These are phyloP conservation scores for Dipus sagitta DNA, from an alignment of 2,797 vertebrate species.

Conservation along the genomic window DNA sequence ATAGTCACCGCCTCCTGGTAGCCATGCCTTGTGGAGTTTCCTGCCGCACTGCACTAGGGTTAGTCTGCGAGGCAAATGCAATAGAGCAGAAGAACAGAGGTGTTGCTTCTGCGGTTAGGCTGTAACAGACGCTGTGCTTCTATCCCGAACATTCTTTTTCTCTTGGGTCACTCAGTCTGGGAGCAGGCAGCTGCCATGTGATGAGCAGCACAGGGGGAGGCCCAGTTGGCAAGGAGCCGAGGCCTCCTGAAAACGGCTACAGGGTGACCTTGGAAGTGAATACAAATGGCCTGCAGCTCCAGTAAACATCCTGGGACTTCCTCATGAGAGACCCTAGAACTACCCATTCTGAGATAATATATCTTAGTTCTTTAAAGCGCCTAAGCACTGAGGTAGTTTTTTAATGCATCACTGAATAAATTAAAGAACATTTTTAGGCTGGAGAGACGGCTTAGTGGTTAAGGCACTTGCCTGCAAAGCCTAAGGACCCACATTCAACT, in stretches of 20 bases:
- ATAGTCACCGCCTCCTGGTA: not conserved
- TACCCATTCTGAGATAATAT: not conserved
- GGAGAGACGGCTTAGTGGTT: no score
- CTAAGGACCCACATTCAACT: no score
- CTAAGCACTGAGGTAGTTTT: not conserved
- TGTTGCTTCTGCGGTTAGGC: not conserved
- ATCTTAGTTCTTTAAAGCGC: not conserved
- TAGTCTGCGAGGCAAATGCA: not conserved
- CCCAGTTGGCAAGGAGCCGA: not conserved
- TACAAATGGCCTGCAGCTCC: not conserved
- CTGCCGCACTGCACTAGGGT: not conserved
- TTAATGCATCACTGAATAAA: slow-evolving; percentile 20
- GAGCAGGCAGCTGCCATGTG: not conserved
- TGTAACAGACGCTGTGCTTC: not conserved
- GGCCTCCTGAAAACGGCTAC: not conserved
- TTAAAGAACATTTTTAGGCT: not conserved
- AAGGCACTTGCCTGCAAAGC: no score
- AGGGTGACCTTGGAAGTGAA: not conserved
- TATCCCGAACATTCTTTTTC: not conserved
- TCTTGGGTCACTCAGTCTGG: not conserved
- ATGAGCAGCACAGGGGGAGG: not conserved
- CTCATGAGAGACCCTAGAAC: not conserved
- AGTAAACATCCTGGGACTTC: not conserved
- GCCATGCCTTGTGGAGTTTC: not conserved
- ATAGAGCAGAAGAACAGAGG: not conserved